Evolutionary conservation across 2,113 vertebrate genomes (phyloP), one percentile per base, ranked within the genome.

Genomic region (Calidris pygmaea): DNA sequence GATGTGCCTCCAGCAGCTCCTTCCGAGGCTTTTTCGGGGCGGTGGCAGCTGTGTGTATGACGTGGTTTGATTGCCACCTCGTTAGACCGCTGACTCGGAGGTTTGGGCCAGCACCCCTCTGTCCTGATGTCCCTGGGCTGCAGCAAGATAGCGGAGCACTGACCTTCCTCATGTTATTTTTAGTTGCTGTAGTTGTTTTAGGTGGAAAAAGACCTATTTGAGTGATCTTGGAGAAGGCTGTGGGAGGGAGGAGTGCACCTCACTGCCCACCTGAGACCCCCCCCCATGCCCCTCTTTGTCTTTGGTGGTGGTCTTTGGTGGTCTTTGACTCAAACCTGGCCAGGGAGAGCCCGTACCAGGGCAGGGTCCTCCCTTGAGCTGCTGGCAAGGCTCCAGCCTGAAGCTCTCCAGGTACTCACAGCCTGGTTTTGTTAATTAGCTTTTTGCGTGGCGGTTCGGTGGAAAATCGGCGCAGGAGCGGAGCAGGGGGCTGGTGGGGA

Each of bases 101-200:
- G 62, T 53, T 67, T 81, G 47, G 66, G 20, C 35, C 75, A 59
- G 48, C 29, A 37, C 10, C 39, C 7, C 17, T 71, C 70, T 5
- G 1, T 80, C 26, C 56, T 62, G 22, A 24, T 18, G 9, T n/a
- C 3, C 4, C 76, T 7, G 10, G 47, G 37, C 50, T 89, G 52
- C 65, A 58, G 63, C 0, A 0, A 75, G 56, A 15, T 21, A 37
- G 41, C 66, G 72, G 35, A 78, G 34, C 48, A 6, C 19, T 89
- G 74, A 62, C 53, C 35, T 87, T 87, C 82, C 4, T 16, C 18
- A 43, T 10, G 23, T 43, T 80, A 47, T 67, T 95, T 92, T 60
- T 87, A 68, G 74, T 56, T 79, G 77, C 47, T 84, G 20, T 47
- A 75, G 65, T 82, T 87, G 89, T 87, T 95, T 80, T 43, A 50